Evolutionary conservation across 2,797 vertebrate species (phyloP).

Genomic region (Anomalospiza imberbis): DNA sequence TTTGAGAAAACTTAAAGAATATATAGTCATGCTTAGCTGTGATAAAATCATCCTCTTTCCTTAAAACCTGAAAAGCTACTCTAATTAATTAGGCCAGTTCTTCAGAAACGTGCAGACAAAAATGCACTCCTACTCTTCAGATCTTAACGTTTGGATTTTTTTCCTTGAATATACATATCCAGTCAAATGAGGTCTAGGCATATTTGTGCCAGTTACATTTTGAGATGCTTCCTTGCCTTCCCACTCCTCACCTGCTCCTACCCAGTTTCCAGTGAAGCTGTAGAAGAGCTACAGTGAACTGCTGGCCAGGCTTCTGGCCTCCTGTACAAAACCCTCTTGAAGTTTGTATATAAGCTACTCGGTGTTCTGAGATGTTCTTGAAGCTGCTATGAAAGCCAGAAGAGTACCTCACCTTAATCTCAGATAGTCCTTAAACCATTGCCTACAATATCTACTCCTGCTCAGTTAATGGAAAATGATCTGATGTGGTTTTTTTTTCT

Average conservation of each 20-base stretch:
- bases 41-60: not conserved
- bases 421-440: not conserved
- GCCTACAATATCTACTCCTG: not conserved
- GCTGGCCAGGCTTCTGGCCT: not conserved
- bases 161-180: not conserved
- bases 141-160: not conserved
- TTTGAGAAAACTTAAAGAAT: not conserved
- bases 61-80: not conserved
- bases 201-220: conserved; percentile 14
- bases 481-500: not conserved
- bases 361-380: conserved; percentile 21
- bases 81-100: not conserved
- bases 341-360: conserved; percentile 33
- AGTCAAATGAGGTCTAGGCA: not conserved
- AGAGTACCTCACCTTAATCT: not conserved
- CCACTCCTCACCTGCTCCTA: not conserved
- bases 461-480: not conserved
- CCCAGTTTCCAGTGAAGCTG: conserved; percentile 32
- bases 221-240: conserved; percentile 6
- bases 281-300: conserved; percentile 20
- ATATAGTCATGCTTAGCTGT: not conserved
- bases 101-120: not conserved
- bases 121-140: not conserved
- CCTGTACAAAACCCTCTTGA: conserved; percentile 1
- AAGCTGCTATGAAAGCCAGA: conserved; percentile 19